Conservation (phyloP, 2,113 vertebrate species). For the Delphinapterus leucas region DNA sequence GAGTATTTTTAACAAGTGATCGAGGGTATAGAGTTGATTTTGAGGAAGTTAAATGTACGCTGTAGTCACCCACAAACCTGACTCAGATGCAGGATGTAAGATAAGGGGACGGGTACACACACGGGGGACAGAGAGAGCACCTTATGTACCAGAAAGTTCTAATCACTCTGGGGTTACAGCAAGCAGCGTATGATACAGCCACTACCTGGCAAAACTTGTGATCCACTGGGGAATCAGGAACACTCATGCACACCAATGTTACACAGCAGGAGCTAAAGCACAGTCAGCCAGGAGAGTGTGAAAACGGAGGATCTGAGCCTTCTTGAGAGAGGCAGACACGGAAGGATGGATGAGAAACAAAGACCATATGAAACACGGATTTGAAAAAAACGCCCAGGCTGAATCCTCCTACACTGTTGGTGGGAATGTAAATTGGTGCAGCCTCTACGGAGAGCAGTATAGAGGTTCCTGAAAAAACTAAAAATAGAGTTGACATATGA, state of each 20-base stretch:
- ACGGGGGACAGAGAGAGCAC: neutral
- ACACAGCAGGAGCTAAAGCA: neutral
- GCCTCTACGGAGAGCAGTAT: neutral
- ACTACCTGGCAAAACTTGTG: neutral
- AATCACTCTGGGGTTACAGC: neutral
- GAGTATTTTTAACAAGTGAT: neutral
- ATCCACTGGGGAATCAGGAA: accelerated
- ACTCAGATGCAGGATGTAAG: neutral
- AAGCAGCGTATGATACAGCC: neutral
- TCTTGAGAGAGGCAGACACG: neutral
- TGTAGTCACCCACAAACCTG: neutral
- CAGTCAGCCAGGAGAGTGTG: accelerated
- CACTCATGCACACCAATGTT: accelerated
- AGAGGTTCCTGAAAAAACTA: neutral
- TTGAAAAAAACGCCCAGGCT: neutral
- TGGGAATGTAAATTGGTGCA: neutral
- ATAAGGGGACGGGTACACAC: neutral
- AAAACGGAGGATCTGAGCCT: neutral
- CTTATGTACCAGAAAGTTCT: neutral
- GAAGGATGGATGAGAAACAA: neutral
- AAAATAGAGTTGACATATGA: neutral
- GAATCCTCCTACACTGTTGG: neutral
- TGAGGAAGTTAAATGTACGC: neutral
- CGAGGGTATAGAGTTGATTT: neutral
- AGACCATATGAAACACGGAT: neutral